phyloP scores from a whole-genome alignment of 2,888 invertebrate species.

The Meteorus cinctellus region DNA sequence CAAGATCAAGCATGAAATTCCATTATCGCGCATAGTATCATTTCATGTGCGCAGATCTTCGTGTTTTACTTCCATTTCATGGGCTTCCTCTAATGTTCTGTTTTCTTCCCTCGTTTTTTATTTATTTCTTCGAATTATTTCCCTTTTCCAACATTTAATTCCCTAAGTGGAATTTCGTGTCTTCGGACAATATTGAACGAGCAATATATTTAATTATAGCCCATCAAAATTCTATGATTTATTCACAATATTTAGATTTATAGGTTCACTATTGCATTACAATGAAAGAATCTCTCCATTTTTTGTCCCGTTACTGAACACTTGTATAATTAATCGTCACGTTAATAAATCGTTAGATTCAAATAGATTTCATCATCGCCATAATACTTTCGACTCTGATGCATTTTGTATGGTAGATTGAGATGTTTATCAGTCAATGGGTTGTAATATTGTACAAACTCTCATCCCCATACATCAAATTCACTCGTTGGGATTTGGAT shows the following conservation, averaged over 20 bases:
- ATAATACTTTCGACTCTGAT: no score
- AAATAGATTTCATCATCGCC: no score
- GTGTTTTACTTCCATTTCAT: constrained; percentile 38
- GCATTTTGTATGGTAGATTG: no score
- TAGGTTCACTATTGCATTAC: no score
- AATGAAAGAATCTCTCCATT: no score
- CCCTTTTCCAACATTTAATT: constrained; percentile 34
- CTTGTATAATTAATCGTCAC: no score
- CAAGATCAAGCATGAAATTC: constrained; percentile 7
- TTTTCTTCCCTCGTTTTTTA: not conserved
- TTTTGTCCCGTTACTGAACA: no score
- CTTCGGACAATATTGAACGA: constrained; percentile 22
- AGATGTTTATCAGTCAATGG: no score
- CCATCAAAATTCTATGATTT: constrained; percentile 17
- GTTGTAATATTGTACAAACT: no score
- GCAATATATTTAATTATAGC: constrained; percentile 26
- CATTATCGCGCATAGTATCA: not conserved
- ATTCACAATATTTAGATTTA: not conserved
- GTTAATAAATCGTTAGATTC: no score
- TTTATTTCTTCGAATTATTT: constrained; percentile 14
- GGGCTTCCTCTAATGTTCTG: not conserved
- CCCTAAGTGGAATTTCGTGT: constrained; percentile 32
- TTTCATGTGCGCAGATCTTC: constrained; percentile 9
- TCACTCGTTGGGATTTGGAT: no score
- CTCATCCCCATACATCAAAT: no score